Percentiles rank a stretch among this genome's conserved stretches.
phyloP scores from a whole-genome alignment of 2,888 invertebrate genomes.

The Andrena camellia region DNA sequence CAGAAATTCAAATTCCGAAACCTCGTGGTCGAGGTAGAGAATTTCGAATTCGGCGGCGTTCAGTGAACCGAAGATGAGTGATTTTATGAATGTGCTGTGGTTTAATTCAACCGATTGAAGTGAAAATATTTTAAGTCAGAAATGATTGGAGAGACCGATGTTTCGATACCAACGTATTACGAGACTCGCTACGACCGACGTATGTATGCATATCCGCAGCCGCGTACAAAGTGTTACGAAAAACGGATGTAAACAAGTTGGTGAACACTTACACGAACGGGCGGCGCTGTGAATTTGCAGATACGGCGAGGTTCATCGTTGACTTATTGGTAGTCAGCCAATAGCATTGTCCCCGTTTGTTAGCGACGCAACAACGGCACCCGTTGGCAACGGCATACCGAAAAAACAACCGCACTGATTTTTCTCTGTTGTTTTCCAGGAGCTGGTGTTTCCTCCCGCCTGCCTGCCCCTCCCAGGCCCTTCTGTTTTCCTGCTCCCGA shows the following conservation, averaged over 20 bases:
- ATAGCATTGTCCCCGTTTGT: constrained; percentile 61
- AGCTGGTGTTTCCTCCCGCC: not conserved
- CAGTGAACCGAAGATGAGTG: too few species aligned
- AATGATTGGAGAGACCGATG: too few species aligned
- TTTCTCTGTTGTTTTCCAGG: constrained; percentile 14
- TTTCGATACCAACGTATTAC: too few species aligned
- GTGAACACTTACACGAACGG: constrained; percentile 52
- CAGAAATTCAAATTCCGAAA: too few species aligned
- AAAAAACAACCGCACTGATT: constrained; percentile 44
- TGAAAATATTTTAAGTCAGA: too few species aligned
- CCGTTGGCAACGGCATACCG: constrained; percentile 51
- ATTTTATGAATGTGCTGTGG: too few species aligned
- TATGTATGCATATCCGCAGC: not conserved
- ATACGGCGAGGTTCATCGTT: constrained; percentile 47
- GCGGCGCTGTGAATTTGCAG: constrained; percentile 47
- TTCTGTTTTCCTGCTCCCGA: constrained; percentile 7
- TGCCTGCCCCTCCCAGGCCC: constrained; percentile 1
- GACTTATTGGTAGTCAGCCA: constrained; percentile 66
- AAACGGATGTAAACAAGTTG: constrained; percentile 57
- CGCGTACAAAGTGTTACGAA: constrained; percentile 13
- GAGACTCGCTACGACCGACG: not conserved
- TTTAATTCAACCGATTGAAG: too few species aligned
- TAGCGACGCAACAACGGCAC: constrained; percentile 52
- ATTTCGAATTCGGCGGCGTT: too few species aligned
- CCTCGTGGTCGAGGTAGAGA: too few species aligned